phyloP scores from a whole-genome alignment of 1,140 invertebrate species.

The Drosophila willistoni region DNA sequence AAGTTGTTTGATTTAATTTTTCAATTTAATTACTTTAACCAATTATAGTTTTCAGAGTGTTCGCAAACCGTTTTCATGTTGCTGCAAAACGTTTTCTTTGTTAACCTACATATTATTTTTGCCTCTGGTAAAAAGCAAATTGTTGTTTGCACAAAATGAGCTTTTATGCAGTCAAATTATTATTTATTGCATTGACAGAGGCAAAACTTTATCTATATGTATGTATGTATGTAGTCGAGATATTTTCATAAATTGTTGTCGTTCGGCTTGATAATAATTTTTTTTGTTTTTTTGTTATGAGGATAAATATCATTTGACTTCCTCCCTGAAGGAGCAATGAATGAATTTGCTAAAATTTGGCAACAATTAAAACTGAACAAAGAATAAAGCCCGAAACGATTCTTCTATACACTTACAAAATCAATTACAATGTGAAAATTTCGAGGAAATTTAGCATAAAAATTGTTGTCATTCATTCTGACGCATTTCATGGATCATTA shows the following conservation, averaged over 20 bases:
- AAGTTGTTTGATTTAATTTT: too few relatives aligned
- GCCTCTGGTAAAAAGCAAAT: background rate
- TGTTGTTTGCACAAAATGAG: constrained; percentile 54
- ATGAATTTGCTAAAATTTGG: too few relatives aligned
- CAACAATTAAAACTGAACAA: too few relatives aligned
- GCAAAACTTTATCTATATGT: constrained; percentile 47
- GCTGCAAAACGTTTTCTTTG: constrained; percentile 31
- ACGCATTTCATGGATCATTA: constrained; percentile 65
- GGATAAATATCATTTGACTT: background rate
- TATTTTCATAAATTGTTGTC: background rate
- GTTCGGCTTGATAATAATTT: background rate
- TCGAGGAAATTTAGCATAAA: background rate
- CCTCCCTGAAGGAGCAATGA: background rate
- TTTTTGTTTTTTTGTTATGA: background rate
- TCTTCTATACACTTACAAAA: background rate
- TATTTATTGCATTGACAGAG: constrained; percentile 53
- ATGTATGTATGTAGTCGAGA: constrained; percentile 37
- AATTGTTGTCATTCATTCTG: constrained; percentile 53
- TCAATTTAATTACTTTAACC: too few relatives aligned
- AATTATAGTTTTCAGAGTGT: background rate
- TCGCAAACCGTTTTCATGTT: background rate
- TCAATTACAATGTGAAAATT: background rate
- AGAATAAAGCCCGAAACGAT: background rate
- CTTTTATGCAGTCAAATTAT: constrained; percentile 52
- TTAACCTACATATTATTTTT: background rate